These are phyloP conservation scores for Drosophila anomalipes DNA, from an alignment of 2,888 invertebrate genomes.

Conservation along the genomic window DNA sequence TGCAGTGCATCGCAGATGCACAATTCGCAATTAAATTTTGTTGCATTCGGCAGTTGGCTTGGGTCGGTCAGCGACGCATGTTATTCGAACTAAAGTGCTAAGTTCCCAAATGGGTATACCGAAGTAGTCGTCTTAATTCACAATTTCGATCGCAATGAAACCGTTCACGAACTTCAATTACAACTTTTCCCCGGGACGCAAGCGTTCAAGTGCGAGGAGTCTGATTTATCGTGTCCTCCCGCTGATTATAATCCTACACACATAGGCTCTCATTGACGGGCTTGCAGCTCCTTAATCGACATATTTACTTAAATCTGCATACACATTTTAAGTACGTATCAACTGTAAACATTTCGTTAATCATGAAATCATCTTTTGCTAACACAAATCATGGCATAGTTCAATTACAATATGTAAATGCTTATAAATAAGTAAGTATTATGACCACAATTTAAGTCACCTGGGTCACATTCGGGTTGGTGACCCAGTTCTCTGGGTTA, in stretches of 20 bases:
- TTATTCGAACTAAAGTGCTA: constrained; percentile 21
- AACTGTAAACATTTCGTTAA: constrained; percentile 12
- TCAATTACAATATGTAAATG: constrained; percentile 8
- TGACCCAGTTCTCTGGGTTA: constrained; percentile 47
- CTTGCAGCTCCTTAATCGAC: background rate
- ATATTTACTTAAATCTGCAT: constrained; percentile 2
- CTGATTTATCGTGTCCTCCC: constrained; percentile 16
- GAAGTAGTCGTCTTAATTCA: background rate
- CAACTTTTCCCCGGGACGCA: constrained; percentile 82
- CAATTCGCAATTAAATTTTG: constrained; percentile 13
- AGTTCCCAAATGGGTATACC: constrained; percentile 4
- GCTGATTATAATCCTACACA: constrained; percentile 16
- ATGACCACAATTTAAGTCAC: constrained; percentile 14
- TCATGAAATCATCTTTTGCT: constrained; percentile 5
- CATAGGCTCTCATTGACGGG: constrained; percentile 14
- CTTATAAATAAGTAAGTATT: constrained; percentile 4
- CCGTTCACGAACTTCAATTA: constrained; percentile 82
- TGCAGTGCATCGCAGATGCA: constrained; percentile 39
- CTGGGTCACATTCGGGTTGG: constrained; percentile 41
- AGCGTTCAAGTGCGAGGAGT: constrained; percentile 35
- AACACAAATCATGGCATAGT: background rate
- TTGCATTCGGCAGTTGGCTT: constrained; percentile 31
- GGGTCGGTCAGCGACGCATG: constrained; percentile 35
- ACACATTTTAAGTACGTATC: constrained; percentile 3
- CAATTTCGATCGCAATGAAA: constrained; percentile 74